Percentiles rank a stretch among this genome's conserved stretches.
Conservation (phyloP, 2,797 vertebrate species). For the Choloepus didactylus region DNA sequence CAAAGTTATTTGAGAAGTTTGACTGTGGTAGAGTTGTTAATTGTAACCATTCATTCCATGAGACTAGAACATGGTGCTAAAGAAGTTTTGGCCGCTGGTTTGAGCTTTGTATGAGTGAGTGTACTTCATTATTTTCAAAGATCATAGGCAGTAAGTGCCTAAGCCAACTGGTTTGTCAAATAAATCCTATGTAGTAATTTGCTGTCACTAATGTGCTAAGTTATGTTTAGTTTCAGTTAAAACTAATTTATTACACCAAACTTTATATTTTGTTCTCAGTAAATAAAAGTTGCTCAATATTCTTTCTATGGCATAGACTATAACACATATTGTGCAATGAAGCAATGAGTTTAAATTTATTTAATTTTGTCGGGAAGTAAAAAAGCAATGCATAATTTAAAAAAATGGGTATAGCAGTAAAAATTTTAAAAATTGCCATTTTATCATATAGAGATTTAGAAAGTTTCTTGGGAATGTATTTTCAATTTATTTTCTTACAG, state of each 20-base stretch:
- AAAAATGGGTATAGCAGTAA: background rate
- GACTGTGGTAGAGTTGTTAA: background rate
- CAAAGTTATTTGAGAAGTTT: background rate
- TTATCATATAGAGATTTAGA: background rate
- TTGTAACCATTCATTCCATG: background rate
- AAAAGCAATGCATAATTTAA: background rate
- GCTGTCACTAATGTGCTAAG: background rate
- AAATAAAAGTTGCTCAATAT: background rate
- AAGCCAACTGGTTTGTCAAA: background rate
- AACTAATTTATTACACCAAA: background rate
- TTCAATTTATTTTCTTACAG: background rate
- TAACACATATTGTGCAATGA: background rate
- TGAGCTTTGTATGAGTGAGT: background rate
- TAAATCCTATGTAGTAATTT: background rate
- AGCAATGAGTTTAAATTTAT: background rate
- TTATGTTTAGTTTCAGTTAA: slow-evolving; percentile 24
- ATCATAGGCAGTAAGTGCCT: background rate
- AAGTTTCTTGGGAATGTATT: background rate
- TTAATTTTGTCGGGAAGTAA: slow-evolving; percentile 3
- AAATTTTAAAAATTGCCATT: background rate
- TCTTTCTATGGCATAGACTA: background rate
- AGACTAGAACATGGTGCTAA: background rate
- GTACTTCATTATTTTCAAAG: background rate
- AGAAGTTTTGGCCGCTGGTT: background rate
- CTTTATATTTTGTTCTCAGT: background rate